Evolutionary conservation across 2,888 invertebrate genomes (phyloP).

Genomic region (Rhopalosiphum nymphaeae): DNA sequence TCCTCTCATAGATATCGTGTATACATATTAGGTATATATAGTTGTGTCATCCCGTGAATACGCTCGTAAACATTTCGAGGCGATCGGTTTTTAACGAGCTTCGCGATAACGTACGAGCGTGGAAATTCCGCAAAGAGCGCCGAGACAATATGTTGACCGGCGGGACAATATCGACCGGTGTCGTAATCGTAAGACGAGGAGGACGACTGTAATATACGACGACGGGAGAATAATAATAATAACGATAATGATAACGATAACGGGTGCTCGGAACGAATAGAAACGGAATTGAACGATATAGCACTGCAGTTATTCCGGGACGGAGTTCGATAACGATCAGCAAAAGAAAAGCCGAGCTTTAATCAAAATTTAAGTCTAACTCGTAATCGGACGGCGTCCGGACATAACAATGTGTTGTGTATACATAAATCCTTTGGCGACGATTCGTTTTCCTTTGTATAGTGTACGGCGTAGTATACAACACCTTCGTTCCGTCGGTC

Average conservation of each 20-base stretch:
- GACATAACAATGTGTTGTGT: background rate
- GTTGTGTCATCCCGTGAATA: background rate
- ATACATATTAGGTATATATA: too few species aligned
- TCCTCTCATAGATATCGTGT: background rate
- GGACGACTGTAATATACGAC: background rate
- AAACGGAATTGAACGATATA: background rate
- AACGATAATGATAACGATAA: background rate
- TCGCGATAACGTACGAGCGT: background rate
- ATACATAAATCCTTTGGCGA: background rate
- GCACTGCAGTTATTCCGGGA: background rate
- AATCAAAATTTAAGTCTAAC: background rate
- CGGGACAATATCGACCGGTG: background rate
- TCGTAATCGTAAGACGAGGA: background rate
- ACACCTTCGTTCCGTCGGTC: background rate
- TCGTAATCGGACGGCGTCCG: background rate
- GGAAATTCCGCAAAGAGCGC: background rate
- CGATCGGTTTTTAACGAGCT: conserved; percentile 3
- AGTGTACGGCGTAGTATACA: background rate
- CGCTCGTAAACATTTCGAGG: background rate
- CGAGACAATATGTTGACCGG: background rate
- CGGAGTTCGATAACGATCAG: background rate
- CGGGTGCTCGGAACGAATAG: background rate
- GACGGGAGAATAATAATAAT: background rate
- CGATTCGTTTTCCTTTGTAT: background rate
- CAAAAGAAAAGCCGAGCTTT: background rate